Evolutionary conservation across 2,113 vertebrate species (phyloP), one percentile per base, ranked within the genome.

Genomic region (Eupsittula cactorum): DNA sequence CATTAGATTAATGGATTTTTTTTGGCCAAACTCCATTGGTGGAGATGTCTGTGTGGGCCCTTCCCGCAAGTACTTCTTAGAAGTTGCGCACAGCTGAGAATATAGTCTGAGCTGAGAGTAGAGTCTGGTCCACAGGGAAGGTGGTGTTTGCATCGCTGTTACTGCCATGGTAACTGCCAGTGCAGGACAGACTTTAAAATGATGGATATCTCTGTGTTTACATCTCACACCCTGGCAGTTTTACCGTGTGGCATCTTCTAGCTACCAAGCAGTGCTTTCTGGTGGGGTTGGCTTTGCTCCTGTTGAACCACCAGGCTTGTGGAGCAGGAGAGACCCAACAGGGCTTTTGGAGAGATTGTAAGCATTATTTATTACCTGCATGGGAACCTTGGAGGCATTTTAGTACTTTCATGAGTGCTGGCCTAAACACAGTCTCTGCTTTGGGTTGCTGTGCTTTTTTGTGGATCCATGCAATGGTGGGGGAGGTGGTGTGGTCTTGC

Each of bases 31-130:
- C 39, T 84, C 65, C 20, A 6, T 70, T 78, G 37, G 29, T 41
- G 64, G 81, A 81, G 84, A 5, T 20, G 44, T 42, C 46, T 55
- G 21, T 42, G 76, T 16, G 4, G 49, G 13, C 47, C 8, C 28
- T 10, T 59, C 41, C 55, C 0, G 0, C 24, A 11, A 53, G 23
- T 42, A 15, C 25, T 50, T 69, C 59, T 15, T 6, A 0, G 33
- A 73, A n/a, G 8, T 2, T 28, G 35, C 8, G 20, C 17, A 1
- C 7, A 16, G 75, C 57, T 7, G 2, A 2, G 74, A 50, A 1
- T 3, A 11, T 15, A 4, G 49, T 33, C 9, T 23, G n/a, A 16
- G 71, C 57, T 7, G 2, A 3, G 69, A 46, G 1, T 3, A 13
- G 16, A 4, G 46, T 33, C 9, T 23, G n/a, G 10, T 47, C 46